Evolutionary conservation across 2,113 vertebrate species (phyloP).

Genomic region (Centropus unirufus): DNA sequence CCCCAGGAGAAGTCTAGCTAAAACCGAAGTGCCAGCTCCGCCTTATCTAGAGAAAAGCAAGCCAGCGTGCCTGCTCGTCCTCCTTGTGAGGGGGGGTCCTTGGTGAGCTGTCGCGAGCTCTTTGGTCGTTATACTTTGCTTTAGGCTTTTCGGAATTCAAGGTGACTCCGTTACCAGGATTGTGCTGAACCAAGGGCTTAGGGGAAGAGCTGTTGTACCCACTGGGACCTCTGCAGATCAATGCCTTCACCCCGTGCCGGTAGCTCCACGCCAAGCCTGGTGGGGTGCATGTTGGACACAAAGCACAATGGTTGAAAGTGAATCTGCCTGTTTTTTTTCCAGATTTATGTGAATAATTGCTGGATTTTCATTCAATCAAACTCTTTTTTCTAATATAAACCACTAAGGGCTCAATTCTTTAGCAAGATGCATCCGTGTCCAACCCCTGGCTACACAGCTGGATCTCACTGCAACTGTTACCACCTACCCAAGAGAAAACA

Average conservation of each 20-base stretch:
- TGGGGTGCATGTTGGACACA: slow-evolving; percentile 71
- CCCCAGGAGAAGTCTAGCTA: slow-evolving; percentile 8
- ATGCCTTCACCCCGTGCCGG: slow-evolving; percentile 73
- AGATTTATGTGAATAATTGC: slow-evolving; percentile 75
- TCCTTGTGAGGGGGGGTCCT: neutral
- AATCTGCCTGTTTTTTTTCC: slow-evolving; percentile 62
- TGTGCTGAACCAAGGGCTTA: slow-evolving; percentile 72
- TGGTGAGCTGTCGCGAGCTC: neutral
- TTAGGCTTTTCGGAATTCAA: slow-evolving; percentile 46
- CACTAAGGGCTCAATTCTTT: slow-evolving; percentile 84
- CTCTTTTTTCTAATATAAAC: slow-evolving; percentile 76
- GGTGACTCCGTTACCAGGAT: slow-evolving; percentile 32
- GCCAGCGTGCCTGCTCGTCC: slow-evolving; percentile 52
- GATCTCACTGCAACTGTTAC: slow-evolving; percentile 52
- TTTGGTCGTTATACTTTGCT: slow-evolving; percentile 23
- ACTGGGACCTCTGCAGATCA: slow-evolving; percentile 71
- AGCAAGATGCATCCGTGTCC: slow-evolving; percentile 75
- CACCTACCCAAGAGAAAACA: neutral
- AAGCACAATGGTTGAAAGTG: slow-evolving; percentile 77
- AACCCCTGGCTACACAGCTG: slow-evolving; percentile 67
- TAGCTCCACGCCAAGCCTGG: slow-evolving; percentile 21
- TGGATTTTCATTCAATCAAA: slow-evolving; percentile 74
- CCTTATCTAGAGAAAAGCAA: slow-evolving; percentile 58
- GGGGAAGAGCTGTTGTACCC: slow-evolving; percentile 64
- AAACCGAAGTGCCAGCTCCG: slow-evolving; percentile 68